phyloP scores from a whole-genome alignment of 2,797 vertebrate genomes.

The Lateolabrax maculatus region DNA sequence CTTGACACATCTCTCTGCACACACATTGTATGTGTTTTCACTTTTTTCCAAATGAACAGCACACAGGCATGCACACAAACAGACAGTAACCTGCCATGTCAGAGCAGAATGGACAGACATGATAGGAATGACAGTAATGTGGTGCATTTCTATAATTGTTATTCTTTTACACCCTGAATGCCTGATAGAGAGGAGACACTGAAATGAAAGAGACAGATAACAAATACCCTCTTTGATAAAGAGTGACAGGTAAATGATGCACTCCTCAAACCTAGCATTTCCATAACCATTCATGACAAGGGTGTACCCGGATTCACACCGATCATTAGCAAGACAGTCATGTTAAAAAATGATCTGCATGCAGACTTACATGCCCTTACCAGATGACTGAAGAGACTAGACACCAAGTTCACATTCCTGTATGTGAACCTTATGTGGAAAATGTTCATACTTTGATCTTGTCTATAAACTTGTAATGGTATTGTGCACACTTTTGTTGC shows the following conservation, averaged over 20 bases:
- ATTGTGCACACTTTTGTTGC: not conserved
- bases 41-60: constrained; percentile 12
- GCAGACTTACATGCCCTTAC: constrained; percentile 14
- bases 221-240: constrained; percentile 43
- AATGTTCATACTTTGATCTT: not conserved
- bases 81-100: constrained; percentile 35
- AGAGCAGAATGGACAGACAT: constrained; percentile 18
- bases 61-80: constrained; percentile 12
- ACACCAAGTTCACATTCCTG: constrained; percentile 31
- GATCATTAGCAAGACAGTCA: constrained; percentile 30
- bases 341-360: constrained; percentile 49
- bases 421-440: not conserved
- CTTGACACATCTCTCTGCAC: constrained; percentile 31
- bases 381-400: constrained; percentile 1
- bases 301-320: constrained; percentile 20
- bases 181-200: constrained; percentile 19
- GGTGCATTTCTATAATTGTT: constrained; percentile 65
- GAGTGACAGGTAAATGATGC: constrained; percentile 45
- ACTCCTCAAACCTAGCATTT: constrained; percentile 18
- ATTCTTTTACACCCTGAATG: constrained; percentile 33
- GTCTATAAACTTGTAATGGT: not conserved
- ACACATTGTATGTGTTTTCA: constrained; percentile 11
- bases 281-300: constrained; percentile 25
- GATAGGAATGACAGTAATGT: constrained; percentile 53
- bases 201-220: constrained; percentile 38